These are phyloP conservation scores for Drosophila parabipectinata DNA, from an alignment of 1,140 invertebrate genomes.

Conservation along the genomic window DNA sequence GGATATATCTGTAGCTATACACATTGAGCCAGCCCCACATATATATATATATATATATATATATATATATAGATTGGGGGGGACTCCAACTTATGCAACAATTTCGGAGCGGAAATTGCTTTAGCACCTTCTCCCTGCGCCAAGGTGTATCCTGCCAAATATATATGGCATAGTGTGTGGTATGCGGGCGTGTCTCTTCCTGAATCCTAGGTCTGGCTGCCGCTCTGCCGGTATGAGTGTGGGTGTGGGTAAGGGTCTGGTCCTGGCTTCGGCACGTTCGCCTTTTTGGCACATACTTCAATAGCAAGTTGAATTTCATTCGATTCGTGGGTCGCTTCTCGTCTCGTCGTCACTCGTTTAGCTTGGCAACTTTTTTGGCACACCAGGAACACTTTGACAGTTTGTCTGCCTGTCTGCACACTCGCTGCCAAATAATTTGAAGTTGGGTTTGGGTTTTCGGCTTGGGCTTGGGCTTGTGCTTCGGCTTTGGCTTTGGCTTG, in stretches of 20 bases:
- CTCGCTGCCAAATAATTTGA: conserved; percentile 10
- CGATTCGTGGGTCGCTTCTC: conserved; percentile 60
- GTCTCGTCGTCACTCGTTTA: conserved; percentile 73
- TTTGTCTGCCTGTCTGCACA: conserved; percentile 63
- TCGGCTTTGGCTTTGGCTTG: not conserved
- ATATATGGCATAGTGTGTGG: conserved; percentile 16
- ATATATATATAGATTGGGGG: not conserved
- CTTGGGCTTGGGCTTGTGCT: not conserved
- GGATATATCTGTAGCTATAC: conserved; percentile 6
- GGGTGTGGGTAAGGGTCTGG: not conserved
- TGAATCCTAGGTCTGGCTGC: conserved; percentile 19
- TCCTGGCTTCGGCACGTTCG: conserved; percentile 54
- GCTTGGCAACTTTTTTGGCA: conserved; percentile 75
- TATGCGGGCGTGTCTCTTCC: not conserved
- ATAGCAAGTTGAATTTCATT: conserved; percentile 80
- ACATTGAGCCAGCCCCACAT: not conserved
- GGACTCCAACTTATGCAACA: conserved; percentile 75
- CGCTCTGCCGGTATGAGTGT: not conserved
- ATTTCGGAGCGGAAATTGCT: conserved; percentile 82
- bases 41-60: not conserved
- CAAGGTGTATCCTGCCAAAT: conserved; percentile 22
- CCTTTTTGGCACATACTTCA: conserved; percentile 81
- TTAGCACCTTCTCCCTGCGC: conserved; percentile 67
- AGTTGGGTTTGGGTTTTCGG: conserved; percentile 5
- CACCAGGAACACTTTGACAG: conserved; percentile 69